Evolutionary conservation across 2,888 invertebrate species (phyloP).

Genomic region (Ornithoptera priamus): DNA sequence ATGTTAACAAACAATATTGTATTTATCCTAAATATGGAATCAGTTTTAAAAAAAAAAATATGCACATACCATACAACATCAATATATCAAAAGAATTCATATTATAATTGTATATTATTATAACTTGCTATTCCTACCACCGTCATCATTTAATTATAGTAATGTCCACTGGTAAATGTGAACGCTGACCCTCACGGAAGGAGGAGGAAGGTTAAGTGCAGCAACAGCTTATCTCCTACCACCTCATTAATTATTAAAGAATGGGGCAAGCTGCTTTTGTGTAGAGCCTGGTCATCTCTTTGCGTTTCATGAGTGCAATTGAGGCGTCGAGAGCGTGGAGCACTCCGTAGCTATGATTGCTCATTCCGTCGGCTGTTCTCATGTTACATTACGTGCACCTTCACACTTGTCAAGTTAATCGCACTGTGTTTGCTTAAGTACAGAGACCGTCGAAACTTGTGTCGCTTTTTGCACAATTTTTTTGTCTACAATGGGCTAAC

Average conservation of each 20-base stretch:
- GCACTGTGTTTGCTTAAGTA: constrained; percentile 5
- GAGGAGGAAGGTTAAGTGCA: no score
- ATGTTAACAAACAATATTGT: no score
- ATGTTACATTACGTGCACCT: constrained; percentile 2
- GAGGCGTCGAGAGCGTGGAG: constrained; percentile 1
- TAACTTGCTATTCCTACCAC: no score
- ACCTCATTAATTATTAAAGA: neutral
- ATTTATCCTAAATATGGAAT: no score
- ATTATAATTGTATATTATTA: no score
- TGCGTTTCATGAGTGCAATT: constrained; percentile 6
- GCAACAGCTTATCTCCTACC: neutral
- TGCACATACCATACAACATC: no score
- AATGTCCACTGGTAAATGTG: no score
- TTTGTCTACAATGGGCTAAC: neutral
- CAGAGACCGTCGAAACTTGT: neutral
- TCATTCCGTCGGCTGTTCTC: constrained; percentile 17
- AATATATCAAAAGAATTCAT: no score
- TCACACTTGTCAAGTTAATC: constrained; percentile 13
- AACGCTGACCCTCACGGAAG: no score
- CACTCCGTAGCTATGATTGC: constrained; percentile 11
- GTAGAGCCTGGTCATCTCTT: neutral
- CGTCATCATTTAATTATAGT: no score
- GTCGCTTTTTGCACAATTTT: neutral
- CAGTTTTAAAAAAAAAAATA: no score
- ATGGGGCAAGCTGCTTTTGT: neutral